Evolutionary conservation across 2,113 vertebrate species (phyloP), one percentile per base, ranked within the genome.

Genomic region (Camelus dromedarius): DNA sequence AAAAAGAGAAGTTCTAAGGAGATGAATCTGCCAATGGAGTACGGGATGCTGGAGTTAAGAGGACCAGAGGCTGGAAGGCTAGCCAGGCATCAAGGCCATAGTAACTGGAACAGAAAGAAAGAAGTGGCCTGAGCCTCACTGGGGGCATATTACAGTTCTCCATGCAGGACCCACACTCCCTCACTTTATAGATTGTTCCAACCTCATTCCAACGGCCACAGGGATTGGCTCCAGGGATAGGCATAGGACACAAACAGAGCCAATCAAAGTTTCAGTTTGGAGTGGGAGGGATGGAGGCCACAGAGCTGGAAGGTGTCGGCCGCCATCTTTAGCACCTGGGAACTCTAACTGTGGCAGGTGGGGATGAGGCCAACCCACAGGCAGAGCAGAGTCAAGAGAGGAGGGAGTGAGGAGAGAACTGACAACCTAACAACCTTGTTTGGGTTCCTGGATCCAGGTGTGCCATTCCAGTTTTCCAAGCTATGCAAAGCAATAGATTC

Each of bases 261-360:
- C 60, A 26, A 38, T 3, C 0, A 32, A 67, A 80, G 69, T 67
- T 80, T 54, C 56, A 35, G 16, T 66, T 69, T 66, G 20, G 13
- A 81, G 11, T 48, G 76, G 50, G 8, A 91, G 24, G 13, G 75
- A 66, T 13, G 30, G 72, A 75, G 14, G 14, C 16, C 38, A 32
- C 67, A 42, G 35, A 56, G 8, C 6, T 0, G 26, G 50, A 48
- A 22, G 60, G n/a, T 19, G 24, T 2, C 22, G 46, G 46, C 28
- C 7, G 0, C n/a, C 48, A 15, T n/a, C 38, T 35, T 79, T 5
- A 32, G 18, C n/a, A 14, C 32, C 3, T 0, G 3, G 24, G 32
- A 88, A 35, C 20, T 72, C 24, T 58, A 28, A 52, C 15, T 75
- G 72, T 32, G n/a, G 58, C 48, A 81, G 35, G 6, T 50, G 64